A percentile compares a stretch with the other conserved stretches of the same genome.
Conservation (phyloP, 64 coral and sea anemone species). For the Pachyseris speciosa region DNA sequence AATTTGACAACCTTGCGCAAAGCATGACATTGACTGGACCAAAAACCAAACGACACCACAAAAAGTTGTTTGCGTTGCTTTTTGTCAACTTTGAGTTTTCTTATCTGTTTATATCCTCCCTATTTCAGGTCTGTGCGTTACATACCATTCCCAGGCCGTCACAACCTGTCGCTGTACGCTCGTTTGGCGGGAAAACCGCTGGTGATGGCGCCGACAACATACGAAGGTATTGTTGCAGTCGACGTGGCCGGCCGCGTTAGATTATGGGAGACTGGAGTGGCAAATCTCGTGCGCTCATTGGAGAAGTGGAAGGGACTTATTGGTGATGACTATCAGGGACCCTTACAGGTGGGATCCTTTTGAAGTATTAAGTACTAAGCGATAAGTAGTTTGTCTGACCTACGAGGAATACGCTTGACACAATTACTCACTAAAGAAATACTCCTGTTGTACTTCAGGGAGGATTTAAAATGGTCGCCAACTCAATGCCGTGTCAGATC, state of each 20-base stretch:
- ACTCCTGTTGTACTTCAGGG: too few relatives aligned
- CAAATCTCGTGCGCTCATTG: constrained; percentile 80
- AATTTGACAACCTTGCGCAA: too few relatives aligned
- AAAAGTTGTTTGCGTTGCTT: too few relatives aligned
- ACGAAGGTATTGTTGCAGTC: constrained; percentile 89
- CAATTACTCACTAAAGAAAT: too few relatives aligned
- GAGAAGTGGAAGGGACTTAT: constrained; percentile 92
- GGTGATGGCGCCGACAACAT: constrained; percentile 70
- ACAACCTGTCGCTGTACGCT: constrained; percentile 55
- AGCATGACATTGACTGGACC: too few relatives aligned
- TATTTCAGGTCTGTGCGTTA: constrained; percentile 59
- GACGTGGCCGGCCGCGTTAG: constrained; percentile 79
- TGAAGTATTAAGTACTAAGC: too few relatives aligned
- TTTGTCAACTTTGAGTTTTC: background rate
- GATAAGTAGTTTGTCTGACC: too few relatives aligned
- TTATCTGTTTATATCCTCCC: background rate
- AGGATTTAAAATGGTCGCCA: too few relatives aligned
- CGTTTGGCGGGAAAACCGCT: constrained; percentile 64
- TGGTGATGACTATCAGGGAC: constrained; percentile 73
- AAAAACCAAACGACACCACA: too few relatives aligned
- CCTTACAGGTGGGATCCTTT: constrained; percentile 79
- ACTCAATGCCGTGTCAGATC: too few relatives aligned
- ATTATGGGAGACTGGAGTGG: constrained; percentile 94
- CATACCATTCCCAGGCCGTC: constrained; percentile 72
- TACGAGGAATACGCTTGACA: too few relatives aligned